Conservation (phyloP, 2,888 invertebrate species). For the Kryphioiulus occultus region DNA sequence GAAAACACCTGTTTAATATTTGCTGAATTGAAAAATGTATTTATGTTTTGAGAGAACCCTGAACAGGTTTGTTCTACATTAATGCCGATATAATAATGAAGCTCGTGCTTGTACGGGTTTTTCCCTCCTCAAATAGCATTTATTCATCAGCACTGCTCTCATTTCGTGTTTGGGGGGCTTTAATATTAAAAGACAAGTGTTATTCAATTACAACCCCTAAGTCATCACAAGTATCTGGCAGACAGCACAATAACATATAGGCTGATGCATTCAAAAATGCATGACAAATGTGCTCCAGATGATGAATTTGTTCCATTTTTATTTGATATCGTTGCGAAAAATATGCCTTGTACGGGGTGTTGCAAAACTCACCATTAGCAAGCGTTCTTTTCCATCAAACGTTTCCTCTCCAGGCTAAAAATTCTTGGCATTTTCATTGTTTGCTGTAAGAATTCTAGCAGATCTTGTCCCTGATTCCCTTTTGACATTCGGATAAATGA, state of each 20-base stretch:
- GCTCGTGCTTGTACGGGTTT: background rate
- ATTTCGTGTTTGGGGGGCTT: conserved; percentile 7
- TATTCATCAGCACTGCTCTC: background rate
- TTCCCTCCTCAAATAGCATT: background rate
- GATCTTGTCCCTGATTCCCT: conserved; percentile 8
- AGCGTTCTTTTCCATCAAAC: background rate
- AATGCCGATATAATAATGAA: background rate
- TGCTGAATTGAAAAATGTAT: conserved; percentile 20
- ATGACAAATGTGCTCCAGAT: conserved; percentile 7
- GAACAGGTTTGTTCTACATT: conserved; percentile 31
- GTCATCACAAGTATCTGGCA: background rate
- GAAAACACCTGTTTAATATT: conserved; percentile 26
- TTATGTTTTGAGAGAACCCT: background rate
- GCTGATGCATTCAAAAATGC: conserved; percentile 12
- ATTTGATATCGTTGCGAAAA: background rate
- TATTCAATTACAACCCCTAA: conserved; percentile 26
- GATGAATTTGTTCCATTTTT: conserved; percentile 12
- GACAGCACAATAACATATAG: background rate
- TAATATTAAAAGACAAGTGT: conserved; percentile 3
- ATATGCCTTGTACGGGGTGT: background rate
- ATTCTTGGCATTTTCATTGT: conserved; percentile 31
- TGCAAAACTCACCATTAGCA: background rate
- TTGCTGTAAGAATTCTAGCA: background rate
- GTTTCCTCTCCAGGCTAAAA: background rate
- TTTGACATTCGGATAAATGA: conserved; percentile 20